Evolutionary conservation across 2,113 vertebrate genomes (phyloP).

Genomic region (Laticauda colubrina): DNA sequence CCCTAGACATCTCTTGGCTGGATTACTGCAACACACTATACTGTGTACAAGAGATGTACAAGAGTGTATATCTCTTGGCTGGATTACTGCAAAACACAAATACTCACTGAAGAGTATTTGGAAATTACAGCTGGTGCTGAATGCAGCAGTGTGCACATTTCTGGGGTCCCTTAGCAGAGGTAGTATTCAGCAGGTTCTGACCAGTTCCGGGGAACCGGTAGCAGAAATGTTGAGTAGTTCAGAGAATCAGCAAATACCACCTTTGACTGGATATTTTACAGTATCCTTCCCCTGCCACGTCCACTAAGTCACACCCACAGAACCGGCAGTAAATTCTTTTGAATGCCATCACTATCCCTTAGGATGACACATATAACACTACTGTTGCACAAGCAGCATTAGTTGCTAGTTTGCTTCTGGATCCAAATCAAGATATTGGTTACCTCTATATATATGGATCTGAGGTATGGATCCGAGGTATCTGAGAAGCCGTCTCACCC

Average conservation of each 20-base stretch:
- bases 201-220: too few relatives aligned
- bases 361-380: background rate
- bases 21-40: background rate
- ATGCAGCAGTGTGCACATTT: background rate
- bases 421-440: background rate
- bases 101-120: background rate
- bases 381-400: background rate
- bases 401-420: background rate
- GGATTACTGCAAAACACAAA: background rate
- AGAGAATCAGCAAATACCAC: too few relatives aligned
- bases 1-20: background rate
- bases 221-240: too few relatives aligned
- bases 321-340: too few relatives aligned
- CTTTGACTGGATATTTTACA: too few relatives aligned
- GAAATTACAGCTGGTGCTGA: background rate
- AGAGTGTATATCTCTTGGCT: background rate
- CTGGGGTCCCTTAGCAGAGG: background rate
- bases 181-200: too few relatives aligned
- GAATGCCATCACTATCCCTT: too few relatives aligned
- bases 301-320: too few relatives aligned
- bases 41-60: too few relatives aligned
- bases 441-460: background rate
- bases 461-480: background rate
- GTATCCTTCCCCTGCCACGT: too few relatives aligned
- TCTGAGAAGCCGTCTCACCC: background rate